Percentiles rank a stretch among this genome's conserved stretches.
Evolutionary conservation across 64 coral and sea anemone species (phyloP).

Genomic region (Acropora tenuis): DNA sequence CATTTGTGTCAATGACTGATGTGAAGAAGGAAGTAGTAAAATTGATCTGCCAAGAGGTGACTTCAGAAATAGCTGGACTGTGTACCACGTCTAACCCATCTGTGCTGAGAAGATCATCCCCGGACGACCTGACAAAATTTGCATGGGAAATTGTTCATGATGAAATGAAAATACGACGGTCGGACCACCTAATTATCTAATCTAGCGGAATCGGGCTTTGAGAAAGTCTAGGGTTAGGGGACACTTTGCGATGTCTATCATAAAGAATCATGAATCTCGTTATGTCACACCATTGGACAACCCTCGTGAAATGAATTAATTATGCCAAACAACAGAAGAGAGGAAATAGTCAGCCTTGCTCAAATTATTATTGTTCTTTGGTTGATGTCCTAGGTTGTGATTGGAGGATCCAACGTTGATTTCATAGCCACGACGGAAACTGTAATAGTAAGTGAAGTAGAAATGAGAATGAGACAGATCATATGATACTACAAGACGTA

Average conservation of each 20-base stretch:
- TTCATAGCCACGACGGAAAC: constrained; percentile 92
- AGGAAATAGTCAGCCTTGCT: not conserved
- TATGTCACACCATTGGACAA: no score
- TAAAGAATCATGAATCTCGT: no score
- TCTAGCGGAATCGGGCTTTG: no score
- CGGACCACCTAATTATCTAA: no score
- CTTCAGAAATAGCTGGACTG: constrained; percentile 20
- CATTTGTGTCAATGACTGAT: no score
- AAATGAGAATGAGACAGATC: no score
- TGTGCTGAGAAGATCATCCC: constrained; percentile 17
- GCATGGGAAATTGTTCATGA: not conserved
- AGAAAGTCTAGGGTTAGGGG: no score
- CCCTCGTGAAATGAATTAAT: not conserved
- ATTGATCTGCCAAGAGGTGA: not conserved
- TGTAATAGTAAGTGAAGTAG: constrained; percentile 74
- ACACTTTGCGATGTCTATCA: no score
- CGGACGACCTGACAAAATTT: constrained; percentile 37
- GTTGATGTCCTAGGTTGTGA: constrained; percentile 70
- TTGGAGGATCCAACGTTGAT: constrained; percentile 94
- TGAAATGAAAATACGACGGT: constrained; percentile 39
- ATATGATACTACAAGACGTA: no score
- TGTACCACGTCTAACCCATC: constrained; percentile 16
- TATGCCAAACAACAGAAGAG: not conserved
- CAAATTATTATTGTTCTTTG: not conserved
- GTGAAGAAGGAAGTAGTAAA: constrained; percentile 1